phyloP scores from a whole-genome alignment of 2,797 vertebrate genomes.

The Vireo griseus region DNA sequence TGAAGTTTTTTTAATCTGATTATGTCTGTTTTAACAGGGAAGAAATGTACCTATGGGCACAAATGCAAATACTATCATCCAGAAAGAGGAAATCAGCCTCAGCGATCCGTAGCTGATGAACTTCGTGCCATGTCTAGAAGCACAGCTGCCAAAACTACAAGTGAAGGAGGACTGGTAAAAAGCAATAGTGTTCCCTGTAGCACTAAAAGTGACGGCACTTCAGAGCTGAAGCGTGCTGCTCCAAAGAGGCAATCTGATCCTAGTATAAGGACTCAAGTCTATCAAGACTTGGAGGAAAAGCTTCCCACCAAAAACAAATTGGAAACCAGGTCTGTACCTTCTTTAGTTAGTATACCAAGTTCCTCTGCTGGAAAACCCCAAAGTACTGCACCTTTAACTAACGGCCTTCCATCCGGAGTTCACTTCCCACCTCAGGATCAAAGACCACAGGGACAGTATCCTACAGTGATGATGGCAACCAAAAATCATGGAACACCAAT shows the following conservation, averaged over 20 bases:
- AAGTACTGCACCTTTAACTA: conserved; percentile 79
- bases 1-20: background rate
- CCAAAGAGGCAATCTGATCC: conserved; percentile 92
- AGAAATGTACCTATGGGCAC: conserved; percentile 98
- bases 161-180: conserved; percentile 88
- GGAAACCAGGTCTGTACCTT: conserved; percentile 85
- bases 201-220: conserved; percentile 76
- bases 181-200: conserved; percentile 93
- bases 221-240: conserved; percentile 78
- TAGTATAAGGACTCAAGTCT: conserved; percentile 88
- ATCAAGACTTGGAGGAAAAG: conserved; percentile 92
- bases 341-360: conserved; percentile 78
- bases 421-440: conserved; percentile 84
- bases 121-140: conserved; percentile 93
- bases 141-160: conserved; percentile 82
- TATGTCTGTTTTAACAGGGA: conserved; percentile 76
- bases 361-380: conserved; percentile 79
- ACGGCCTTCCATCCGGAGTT: conserved; percentile 76
- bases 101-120: conserved; percentile 93
- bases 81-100: conserved; percentile 91
- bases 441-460: conserved; percentile 77
- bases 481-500: conserved; percentile 80
- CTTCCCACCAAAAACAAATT: conserved; percentile 86
- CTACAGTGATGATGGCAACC: conserved; percentile 75
- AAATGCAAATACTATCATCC: conserved; percentile 99